Conservation (phyloP, 2,113 vertebrate genomes). For the Pygoscelis antarcticus region DNA sequence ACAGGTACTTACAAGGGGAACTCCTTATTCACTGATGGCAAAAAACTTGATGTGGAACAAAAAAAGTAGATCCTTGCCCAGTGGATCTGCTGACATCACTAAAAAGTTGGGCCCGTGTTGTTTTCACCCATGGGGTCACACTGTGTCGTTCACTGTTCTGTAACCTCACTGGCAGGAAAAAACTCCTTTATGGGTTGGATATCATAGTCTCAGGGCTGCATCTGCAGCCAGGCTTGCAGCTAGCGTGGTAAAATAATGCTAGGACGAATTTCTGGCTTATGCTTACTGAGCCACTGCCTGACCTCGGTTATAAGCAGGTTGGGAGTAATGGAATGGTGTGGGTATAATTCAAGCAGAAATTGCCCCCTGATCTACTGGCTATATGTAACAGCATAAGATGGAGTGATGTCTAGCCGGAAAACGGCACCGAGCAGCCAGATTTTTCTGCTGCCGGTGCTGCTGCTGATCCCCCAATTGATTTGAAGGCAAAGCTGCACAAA, state of each 20-base stretch:
- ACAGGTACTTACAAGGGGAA: constrained; percentile 79
- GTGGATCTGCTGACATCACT: not conserved
- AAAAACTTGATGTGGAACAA: not conserved
- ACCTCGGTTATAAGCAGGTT: not conserved
- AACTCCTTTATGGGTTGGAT: not conserved
- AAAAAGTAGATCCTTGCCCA: not conserved
- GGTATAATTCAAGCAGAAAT: not conserved
- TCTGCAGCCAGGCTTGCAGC: not conserved
- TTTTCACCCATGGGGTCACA: not conserved
- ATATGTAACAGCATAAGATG: not conserved
- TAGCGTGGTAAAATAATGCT: not conserved
- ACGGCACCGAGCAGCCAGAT: not conserved
- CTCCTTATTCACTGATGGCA: not conserved
- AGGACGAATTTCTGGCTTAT: not conserved
- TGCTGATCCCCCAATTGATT: not conserved
- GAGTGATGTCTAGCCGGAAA: not conserved
- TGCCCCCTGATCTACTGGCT: not conserved
- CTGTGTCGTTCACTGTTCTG: not conserved
- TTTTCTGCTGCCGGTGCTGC: not conserved
- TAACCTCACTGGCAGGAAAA: not conserved
- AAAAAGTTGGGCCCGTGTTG: not conserved
- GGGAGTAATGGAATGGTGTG: not conserved
- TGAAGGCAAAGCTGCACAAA: not conserved
- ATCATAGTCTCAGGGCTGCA: not conserved
- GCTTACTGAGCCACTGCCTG: not conserved